Base-by-base conservation (phyloP, 2,113 vertebrate species). In the Holacanthus passer region DNA sequence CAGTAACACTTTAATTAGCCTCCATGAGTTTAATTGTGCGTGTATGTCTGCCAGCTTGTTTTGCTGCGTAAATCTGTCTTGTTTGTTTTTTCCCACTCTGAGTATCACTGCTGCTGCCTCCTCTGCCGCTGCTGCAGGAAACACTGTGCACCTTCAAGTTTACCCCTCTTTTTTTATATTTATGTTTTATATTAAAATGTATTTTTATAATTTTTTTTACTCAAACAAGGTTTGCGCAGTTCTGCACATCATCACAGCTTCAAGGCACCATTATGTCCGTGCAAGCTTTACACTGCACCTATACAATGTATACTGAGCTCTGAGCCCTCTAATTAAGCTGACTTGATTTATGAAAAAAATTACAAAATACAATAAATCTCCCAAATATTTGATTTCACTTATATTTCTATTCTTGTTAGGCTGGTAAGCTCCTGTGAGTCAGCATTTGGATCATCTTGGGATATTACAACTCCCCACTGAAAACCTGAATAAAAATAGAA, bases 1-100 rank as follows among this genome's bases (percentile, higher is more conserved):
- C 91, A 93, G 88, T 89, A 88, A 90, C 92, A 62, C 89, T 91
- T 95, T 96, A 95, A 94, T 95, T 93, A 93, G 89, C 88, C 89
- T 92, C 90, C 94, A 92, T 79, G 79, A 94, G 94, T 93, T 91
- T 92, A 87, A 93, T 92, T 92, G 89, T 90, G 77, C 66, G 31
- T 91, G 86, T 80, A 75, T 87, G 87, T 92, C 82, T 90, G 91
- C 87, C 81, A 89, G 88, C 89, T 84, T 88, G 88, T 90, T 88
- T 89, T 87, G 79, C 78, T 91, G 81, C 20, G 79, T 91, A 93
- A 92, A 93, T 88, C 88, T 92, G 89, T 88, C 89, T 86, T 90
- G 88, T 91, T 94, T 92, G 73, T 90, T 88, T 90, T 87, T 52
- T 22, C 22, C 20, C 31, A 20, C 74, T 77, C 74, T 41, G 53